phyloP scores from a whole-genome alignment of 2,888 invertebrate genomes.

The Papilio elwesi region DNA sequence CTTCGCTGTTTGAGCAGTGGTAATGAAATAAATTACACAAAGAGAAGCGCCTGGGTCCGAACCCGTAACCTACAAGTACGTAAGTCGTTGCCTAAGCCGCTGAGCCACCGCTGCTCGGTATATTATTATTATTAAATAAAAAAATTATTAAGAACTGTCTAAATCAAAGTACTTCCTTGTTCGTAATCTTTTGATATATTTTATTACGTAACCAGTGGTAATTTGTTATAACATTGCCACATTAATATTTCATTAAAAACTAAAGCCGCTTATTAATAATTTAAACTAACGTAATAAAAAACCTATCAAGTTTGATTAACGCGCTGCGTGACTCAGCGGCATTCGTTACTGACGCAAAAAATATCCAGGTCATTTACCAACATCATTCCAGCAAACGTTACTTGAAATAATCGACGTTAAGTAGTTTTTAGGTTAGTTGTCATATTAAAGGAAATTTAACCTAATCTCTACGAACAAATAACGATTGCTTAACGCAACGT shows the following conservation, averaged over 20 bases:
- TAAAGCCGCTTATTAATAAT: slow-evolving; percentile 26
- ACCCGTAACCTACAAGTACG: no score
- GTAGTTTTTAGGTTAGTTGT: neutral
- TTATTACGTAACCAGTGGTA: slow-evolving; percentile 11
- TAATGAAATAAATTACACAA: no score
- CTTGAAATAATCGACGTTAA: neutral
- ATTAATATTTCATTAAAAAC: slow-evolving; percentile 33
- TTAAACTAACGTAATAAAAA: slow-evolving; percentile 33
- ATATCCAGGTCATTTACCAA: slow-evolving; percentile 53
- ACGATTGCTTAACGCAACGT: neutral
- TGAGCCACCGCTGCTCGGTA: no score
- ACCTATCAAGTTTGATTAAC: slow-evolving; percentile 31
- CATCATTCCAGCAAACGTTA: slow-evolving; percentile 57
- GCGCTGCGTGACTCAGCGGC: slow-evolving; percentile 32
- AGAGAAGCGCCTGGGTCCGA: no score
- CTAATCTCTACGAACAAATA: neutral
- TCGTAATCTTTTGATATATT: slow-evolving; percentile 12
- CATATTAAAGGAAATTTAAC: neutral
- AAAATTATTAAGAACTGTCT: no score
- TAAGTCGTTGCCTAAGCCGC: no score
- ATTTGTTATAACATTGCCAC: slow-evolving; percentile 11
- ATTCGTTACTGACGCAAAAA: slow-evolving; percentile 33
- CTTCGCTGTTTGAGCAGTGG: no score
- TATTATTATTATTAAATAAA: no score
- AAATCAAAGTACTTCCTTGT: neutral